A percentile compares a stretch with the other conserved stretches of the same genome.
phyloP scores from a whole-genome alignment of 2,888 invertebrate species.

The Beris morrisii region DNA sequence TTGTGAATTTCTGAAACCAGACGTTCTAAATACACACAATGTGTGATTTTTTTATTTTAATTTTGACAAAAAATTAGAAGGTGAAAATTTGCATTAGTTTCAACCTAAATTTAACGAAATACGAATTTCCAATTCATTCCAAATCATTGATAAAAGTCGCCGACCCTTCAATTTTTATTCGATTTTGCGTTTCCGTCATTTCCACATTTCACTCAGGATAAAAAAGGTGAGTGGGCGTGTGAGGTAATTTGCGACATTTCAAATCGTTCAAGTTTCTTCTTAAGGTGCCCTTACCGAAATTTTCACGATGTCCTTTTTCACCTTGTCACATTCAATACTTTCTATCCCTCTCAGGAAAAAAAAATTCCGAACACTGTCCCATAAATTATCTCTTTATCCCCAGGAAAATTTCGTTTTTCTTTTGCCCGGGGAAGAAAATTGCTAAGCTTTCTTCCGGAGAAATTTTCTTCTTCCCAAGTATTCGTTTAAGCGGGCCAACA shows the following conservation, averaged over 20 bases:
- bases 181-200: slow-evolving; percentile 37
- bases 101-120: too few species aligned
- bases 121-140: slow-evolving; percentile 31
- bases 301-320: too few species aligned
- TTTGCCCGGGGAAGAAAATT: slow-evolving; percentile 22
- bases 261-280: slow-evolving; percentile 34
- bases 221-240: slow-evolving; percentile 36
- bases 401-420: slow-evolving; percentile 27
- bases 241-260: slow-evolving; percentile 37
- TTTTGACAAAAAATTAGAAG: too few species aligned
- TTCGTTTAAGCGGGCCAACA: slow-evolving; percentile 5
- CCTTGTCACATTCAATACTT: too few species aligned
- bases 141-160: slow-evolving; percentile 1
- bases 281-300: slow-evolving; percentile 37
- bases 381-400: slow-evolving; percentile 30
- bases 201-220: slow-evolving; percentile 31
- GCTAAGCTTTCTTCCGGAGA: slow-evolving; percentile 3
- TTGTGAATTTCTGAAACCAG: too few species aligned
- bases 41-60: too few species aligned
- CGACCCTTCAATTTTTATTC: slow-evolving; percentile 34
- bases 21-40: too few species aligned
- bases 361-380: slow-evolving; percentile 14
- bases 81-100: too few species aligned
- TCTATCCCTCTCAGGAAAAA: too few species aligned
- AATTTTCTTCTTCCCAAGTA: slow-evolving; percentile 9